These are phyloP conservation scores for Hormiphora californensis DNA, from an alignment of 37 sponge, comb jelly and placozoan genomes.

Conservation along the genomic window DNA sequence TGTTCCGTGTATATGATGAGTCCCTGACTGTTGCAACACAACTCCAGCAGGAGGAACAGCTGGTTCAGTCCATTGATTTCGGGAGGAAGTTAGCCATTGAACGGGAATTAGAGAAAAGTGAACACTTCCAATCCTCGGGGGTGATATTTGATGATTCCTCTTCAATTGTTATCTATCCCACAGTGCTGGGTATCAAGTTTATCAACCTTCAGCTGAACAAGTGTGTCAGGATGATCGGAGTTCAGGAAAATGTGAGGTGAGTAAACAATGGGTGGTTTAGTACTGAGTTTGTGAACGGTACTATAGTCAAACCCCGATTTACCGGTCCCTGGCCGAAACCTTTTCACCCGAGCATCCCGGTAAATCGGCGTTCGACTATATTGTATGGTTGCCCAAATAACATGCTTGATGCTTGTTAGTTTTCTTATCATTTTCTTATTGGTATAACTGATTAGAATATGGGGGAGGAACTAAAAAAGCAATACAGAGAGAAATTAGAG, in stretches of 20 bases:
- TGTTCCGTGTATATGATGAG: slow-evolving; percentile 78
- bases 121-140: slow-evolving; percentile 56
- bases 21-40: slow-evolving; percentile 65
- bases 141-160: slow-evolving; percentile 90
- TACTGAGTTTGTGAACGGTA: too few relatives aligned
- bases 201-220: slow-evolving; percentile 74
- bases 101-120: slow-evolving; percentile 76
- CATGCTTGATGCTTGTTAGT: too few relatives aligned
- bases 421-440: too few relatives aligned
- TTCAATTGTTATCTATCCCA: slow-evolving; percentile 75
- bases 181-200: slow-evolving; percentile 89
- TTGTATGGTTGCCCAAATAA: too few relatives aligned
- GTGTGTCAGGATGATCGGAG: slow-evolving; percentile 81
- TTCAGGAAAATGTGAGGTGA: neutral
- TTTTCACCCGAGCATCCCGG: too few relatives aligned
- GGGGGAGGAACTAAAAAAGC: too few relatives aligned
- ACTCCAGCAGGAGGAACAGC: slow-evolving; percentile 64
- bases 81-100: slow-evolving; percentile 80
- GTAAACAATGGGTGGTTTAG: neutral
- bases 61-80: slow-evolving; percentile 79
- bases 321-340: too few relatives aligned
- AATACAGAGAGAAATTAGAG: too few relatives aligned
- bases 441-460: too few relatives aligned
- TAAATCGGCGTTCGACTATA: too few relatives aligned
- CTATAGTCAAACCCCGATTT: too few relatives aligned